Evolutionary conservation across 2,797 vertebrate species (phyloP).

Genomic region (Falco berigora): DNA sequence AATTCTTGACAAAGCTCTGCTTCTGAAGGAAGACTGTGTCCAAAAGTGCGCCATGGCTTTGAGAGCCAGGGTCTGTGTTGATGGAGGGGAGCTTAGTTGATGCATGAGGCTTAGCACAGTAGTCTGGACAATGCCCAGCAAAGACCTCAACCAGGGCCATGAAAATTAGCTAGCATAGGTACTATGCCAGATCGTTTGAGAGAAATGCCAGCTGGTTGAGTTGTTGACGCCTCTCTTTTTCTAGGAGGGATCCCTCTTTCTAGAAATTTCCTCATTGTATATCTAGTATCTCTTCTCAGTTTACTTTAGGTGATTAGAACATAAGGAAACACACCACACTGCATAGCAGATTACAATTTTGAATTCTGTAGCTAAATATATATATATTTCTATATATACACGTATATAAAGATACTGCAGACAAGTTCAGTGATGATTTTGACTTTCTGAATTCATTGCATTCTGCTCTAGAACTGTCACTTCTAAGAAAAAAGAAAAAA

Average conservation of each 20-base stretch:
- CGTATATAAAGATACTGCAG: neutral
- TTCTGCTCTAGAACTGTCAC: neutral
- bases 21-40: neutral
- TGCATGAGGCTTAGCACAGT: neutral
- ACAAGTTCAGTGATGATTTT: neutral
- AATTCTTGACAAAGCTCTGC: neutral
- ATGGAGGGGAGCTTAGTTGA: neutral
- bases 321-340: neutral
- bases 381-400: neutral
- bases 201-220: neutral
- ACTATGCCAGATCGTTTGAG: neutral
- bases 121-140: neutral
- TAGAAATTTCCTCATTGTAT: neutral
- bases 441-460: neutral
- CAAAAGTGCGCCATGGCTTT: neutral
- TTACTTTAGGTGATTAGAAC: neutral
- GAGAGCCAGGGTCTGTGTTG: neutral
- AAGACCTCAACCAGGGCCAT: neutral
- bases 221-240: neutral
- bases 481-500: neutral
- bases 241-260: neutral
- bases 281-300: neutral
- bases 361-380: neutral
- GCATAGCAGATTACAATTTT: neutral
- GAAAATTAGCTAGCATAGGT: neutral